phyloP scores from a whole-genome alignment of 1,140 invertebrate species.

The Bemisia tabaci region DNA sequence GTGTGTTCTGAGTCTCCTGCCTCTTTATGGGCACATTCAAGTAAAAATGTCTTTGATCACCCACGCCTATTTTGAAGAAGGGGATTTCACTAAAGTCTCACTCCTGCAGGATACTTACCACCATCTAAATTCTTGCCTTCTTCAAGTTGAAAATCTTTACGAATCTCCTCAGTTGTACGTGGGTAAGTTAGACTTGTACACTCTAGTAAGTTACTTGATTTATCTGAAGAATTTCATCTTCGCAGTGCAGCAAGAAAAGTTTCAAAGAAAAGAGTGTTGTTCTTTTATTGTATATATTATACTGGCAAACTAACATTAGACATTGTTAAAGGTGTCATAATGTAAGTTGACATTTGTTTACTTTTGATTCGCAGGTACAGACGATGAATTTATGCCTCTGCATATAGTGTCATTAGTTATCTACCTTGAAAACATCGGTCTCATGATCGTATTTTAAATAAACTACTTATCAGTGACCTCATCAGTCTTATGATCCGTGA shows the following conservation, averaged over 20 bases:
- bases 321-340: not conserved
- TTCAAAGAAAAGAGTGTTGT: not conserved
- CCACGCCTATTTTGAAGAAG: constrained; percentile 91
- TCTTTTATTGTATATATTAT: not conserved
- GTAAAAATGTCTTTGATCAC: constrained; percentile 93
- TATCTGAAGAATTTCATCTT: not conserved
- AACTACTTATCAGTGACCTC: no score
- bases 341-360: not conserved
- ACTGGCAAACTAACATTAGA: constrained; percentile 1
- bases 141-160: constrained; percentile 41
- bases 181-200: no score
- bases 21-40: constrained; percentile 83
- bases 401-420: no score
- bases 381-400: no score
- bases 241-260: not conserved
- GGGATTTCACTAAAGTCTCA: constrained; percentile 80
- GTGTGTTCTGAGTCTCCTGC: constrained; percentile 74
- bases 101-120: constrained; percentile 84
- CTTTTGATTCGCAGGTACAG: no score
- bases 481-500: no score
- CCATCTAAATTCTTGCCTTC: constrained; percentile 76
- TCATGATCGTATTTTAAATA: no score
- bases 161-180: constrained; percentile 59
- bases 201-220: constrained; percentile 5
- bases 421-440: no score